These are phyloP conservation scores for Drosophila basisetae DNA, from an alignment of 2,888 invertebrate species.

Conservation along the genomic window DNA sequence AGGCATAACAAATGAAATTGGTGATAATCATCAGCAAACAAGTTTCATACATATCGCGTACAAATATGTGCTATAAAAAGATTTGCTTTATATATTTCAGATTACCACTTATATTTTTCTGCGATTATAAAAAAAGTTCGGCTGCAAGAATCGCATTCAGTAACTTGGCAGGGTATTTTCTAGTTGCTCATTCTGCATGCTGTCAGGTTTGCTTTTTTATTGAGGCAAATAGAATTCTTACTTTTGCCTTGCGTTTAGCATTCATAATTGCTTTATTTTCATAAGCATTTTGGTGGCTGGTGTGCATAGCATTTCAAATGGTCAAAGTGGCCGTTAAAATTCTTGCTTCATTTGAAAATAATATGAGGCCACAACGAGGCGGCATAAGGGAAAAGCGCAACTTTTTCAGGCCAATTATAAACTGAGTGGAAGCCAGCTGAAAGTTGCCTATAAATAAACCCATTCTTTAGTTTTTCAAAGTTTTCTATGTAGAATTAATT, in stretches of 20 bases:
- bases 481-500: slow-evolving; percentile 50
- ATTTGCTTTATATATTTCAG: no score
- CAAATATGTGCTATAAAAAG: background rate
- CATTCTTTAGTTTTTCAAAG: slow-evolving; percentile 35
- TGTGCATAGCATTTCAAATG: slow-evolving; percentile 71
- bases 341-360: slow-evolving; percentile 44
- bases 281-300: slow-evolving; percentile 50
- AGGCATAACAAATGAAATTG: background rate
- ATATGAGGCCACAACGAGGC: slow-evolving; percentile 41
- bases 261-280: slow-evolving; percentile 73
- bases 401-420: slow-evolving; percentile 48
- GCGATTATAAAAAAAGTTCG: background rate
- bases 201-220: slow-evolving; percentile 24
- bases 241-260: slow-evolving; percentile 59
- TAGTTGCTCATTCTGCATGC: background rate
- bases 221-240: slow-evolving; percentile 56
- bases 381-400: slow-evolving; percentile 62
- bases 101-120: background rate
- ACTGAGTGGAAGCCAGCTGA: slow-evolving; percentile 37
- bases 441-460: slow-evolving; percentile 53
- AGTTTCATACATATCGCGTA: background rate
- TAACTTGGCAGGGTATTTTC: slow-evolving; percentile 14
- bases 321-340: slow-evolving; percentile 64
- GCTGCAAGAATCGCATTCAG: background rate
- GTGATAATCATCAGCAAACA: background rate